Base-by-base conservation (phyloP, 2,888 invertebrate species). In the Dendrolimus pini region DNA sequence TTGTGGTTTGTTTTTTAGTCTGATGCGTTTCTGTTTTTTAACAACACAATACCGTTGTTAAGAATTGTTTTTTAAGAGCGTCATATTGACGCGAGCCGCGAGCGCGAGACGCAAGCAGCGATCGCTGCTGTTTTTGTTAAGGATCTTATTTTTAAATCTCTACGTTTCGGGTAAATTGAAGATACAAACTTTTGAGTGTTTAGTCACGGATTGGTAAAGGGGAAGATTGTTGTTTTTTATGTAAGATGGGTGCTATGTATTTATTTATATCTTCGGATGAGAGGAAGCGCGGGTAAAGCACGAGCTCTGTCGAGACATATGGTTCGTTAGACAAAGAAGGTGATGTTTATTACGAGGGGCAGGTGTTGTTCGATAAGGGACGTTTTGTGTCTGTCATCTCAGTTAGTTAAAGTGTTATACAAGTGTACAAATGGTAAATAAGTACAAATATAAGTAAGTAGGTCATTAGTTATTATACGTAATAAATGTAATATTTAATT, bases 1-100 rank as follows among this genome's bases (percentile, higher is more conserved):
- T 85, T 85, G 89, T 79, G 90, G 89, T 89, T 87, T 89, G 83
- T 88, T 90, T 89, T 89, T 89, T 88, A 82, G 77, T 65, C 68
- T 76, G 78, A 82, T 81, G 83, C 83, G 84, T 86, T 82, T 77
- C 78, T 88, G 85, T 90, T 90, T 90, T 90, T 90, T 88, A 89
- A 89, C 83, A 86, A 84, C 83, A 88, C 87, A 87, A 86, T 87
- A 82, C 83, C 79, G 86, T 80, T 83, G 85, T 82, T 82, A 79
- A 85, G 82, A 80, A 79, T 77, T 77, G 82, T 84, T 88, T 87
- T 86, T 88, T 86, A 80, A 87, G 83, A 80, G 83, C 86, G 85
- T 82, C 89, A 89, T 84, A 82, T 83, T 83, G 89, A 80, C 76
- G 81, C 77, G 80, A 80, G 80, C 75, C 76, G 75, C 80, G 77